Evolutionary conservation across 1,140 invertebrate genomes (phyloP).

Genomic region (Cydia fagiglandana): DNA sequence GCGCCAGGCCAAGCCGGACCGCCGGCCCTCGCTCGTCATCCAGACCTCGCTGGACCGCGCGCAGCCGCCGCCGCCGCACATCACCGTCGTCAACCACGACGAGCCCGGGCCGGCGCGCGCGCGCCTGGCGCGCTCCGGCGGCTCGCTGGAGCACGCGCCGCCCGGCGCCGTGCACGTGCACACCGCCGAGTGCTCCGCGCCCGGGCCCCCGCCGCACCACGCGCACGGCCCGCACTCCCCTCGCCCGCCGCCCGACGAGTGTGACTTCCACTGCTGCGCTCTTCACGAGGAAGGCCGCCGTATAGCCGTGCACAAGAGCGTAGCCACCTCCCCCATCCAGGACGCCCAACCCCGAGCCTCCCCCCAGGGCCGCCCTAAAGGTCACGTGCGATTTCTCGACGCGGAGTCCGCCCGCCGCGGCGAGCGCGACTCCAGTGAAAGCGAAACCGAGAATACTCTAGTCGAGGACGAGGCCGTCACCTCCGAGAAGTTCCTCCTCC

Average conservation of each 20-base stretch:
- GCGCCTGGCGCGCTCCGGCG: constrained; percentile 83
- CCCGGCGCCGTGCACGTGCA: constrained; percentile 86
- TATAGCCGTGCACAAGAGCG: constrained; percentile 94
- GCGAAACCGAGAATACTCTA: constrained; percentile 94
- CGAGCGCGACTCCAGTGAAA: constrained; percentile 92
- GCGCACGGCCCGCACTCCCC: constrained; percentile 74
- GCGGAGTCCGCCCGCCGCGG: constrained; percentile 81
- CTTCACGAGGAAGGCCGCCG: constrained; percentile 94
- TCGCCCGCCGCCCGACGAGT: constrained; percentile 84
- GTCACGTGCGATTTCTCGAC: constrained; percentile 88
- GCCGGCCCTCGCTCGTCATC: constrained; percentile 85
- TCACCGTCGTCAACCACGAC: constrained; percentile 94
- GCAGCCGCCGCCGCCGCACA: constrained; percentile 85
- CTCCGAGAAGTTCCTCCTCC: constrained; percentile 93
- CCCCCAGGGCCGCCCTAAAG: constrained; percentile 81
- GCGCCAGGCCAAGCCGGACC: constrained; percentile 79
- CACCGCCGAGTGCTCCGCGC: constrained; percentile 90
- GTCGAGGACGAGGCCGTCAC: constrained; percentile 93
- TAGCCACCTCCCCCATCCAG: constrained; percentile 94
- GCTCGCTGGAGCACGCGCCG: constrained; percentile 83
- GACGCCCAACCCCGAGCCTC: constrained; percentile 85
- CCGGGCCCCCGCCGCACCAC: constrained; percentile 82
- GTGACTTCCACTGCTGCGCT: constrained; percentile 97
- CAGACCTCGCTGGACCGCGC: constrained; percentile 88
- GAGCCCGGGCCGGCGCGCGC: constrained; percentile 80